Evolutionary conservation across 37 sponge, comb jelly and placozoan species (phyloP).

Genomic region (Mnemiopsis leidyi): DNA sequence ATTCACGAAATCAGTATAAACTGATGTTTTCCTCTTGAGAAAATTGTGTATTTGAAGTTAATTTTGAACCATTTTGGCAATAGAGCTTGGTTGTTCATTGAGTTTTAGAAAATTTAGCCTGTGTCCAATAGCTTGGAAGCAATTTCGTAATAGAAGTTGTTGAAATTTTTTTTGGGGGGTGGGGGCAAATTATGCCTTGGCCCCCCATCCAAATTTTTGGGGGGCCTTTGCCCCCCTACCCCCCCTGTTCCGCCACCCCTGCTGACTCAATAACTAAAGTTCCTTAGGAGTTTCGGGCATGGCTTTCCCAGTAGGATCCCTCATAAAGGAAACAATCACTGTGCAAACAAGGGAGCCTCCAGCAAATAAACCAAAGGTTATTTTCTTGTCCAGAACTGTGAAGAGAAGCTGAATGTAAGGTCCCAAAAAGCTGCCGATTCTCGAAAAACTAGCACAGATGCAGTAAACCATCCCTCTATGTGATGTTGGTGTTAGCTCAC

Average conservation of each 20-base stretch:
- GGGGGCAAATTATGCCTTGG: too few relatives aligned
- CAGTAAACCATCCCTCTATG: conserved; percentile 32
- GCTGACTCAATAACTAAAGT: too few relatives aligned
- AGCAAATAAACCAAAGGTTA: conserved; percentile 8
- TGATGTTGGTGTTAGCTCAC: background rate
- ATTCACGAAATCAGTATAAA: too few relatives aligned
- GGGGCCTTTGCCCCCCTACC: background rate
- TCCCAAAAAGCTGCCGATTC: conserved; percentile 22
- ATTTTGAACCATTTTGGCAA: too few relatives aligned
- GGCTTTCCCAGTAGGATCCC: background rate
- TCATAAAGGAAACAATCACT: background rate
- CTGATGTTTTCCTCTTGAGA: too few relatives aligned
- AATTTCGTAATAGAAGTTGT: too few relatives aligned
- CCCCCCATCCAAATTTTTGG: too few relatives aligned
- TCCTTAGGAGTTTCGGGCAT: conserved; percentile 21
- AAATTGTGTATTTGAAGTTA: too few relatives aligned
- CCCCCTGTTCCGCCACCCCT: background rate
- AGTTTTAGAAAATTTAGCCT: too few relatives aligned
- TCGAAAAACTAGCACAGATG: conserved; percentile 13
- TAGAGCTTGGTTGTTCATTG: too few relatives aligned
- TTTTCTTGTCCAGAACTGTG: background rate
- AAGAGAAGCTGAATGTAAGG: conserved; percentile 42
- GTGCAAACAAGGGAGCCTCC: background rate
- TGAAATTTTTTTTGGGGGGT: too few relatives aligned
- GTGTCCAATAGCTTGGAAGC: too few relatives aligned